Percentiles rank a stretch among this genome's conserved stretches.
These are phyloP conservation scores for Leptinotarsa peninsularis DNA, from an alignment of 2,888 invertebrate genomes.

Conservation along the genomic window DNA sequence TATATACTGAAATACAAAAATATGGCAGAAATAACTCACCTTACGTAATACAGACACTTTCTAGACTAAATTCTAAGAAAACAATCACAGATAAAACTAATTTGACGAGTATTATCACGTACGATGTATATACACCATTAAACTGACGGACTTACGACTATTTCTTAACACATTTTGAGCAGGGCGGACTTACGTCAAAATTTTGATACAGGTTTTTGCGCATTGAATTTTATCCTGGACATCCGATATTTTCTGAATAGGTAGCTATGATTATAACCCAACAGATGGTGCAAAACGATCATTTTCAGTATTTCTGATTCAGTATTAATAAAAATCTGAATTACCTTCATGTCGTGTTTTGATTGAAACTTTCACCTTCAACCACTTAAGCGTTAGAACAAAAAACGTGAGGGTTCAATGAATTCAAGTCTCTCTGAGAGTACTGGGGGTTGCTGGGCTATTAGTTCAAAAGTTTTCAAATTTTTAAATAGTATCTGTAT, in stretches of 20 bases:
- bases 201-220: slow-evolving; percentile 16
- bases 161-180: slow-evolving; percentile 12
- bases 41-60: no score
- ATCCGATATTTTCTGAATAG: slow-evolving; percentile 19
- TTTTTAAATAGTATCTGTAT: no score
- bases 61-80: background rate
- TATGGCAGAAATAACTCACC: no score
- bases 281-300: background rate
- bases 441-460: no score
- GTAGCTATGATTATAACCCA: slow-evolving; percentile 15
- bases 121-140: background rate
- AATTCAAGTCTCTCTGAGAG: no score
- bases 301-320: background rate
- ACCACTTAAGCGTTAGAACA: no score
- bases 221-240: slow-evolving; percentile 16
- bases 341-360: no score
- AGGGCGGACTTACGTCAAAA: slow-evolving; percentile 7
- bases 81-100: background rate
- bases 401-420: no score
- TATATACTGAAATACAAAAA: no score
- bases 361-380: no score
- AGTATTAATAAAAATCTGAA: no score
- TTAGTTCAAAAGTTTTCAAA: no score
- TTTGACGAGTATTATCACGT: background rate
- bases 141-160: background rate